Evolutionary conservation across 2,888 invertebrate species (phyloP).

Genomic region (Luperina testacea): DNA sequence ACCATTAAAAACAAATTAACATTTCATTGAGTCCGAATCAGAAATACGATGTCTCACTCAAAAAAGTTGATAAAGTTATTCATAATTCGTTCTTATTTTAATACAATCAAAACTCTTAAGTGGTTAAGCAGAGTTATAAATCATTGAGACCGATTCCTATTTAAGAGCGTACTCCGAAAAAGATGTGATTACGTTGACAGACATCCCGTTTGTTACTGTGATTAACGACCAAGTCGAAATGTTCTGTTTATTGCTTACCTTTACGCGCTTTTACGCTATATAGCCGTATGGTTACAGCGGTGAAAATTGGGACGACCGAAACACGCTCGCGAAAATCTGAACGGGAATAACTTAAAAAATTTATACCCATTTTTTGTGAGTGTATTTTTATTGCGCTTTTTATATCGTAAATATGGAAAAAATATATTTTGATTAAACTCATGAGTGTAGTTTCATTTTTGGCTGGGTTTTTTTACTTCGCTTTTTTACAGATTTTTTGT

Average conservation of each 20-base stretch:
- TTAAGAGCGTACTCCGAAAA: conserved; percentile 50
- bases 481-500: neutral
- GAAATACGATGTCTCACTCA: conserved; percentile 16
- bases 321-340: conserved; percentile 31
- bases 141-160: conserved; percentile 54
- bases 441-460: conserved; percentile 25
- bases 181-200: conserved; percentile 65
- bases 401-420: conserved; percentile 21
- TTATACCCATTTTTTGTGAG: conserved; percentile 28
- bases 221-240: conserved; percentile 60
- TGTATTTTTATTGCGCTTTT: conserved; percentile 44
- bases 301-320: conserved; percentile 51
- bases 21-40: conserved; percentile 22
- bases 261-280: conserved; percentile 50
- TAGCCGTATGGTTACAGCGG: conserved; percentile 41
- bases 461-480: neutral
- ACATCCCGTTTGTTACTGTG: conserved; percentile 59
- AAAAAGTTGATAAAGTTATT: conserved; percentile 42
- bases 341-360: conserved; percentile 43
- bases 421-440: conserved; percentile 37
- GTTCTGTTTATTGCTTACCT: conserved; percentile 64
- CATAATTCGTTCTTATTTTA: conserved; percentile 35
- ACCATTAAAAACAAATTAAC: conserved; percentile 28
- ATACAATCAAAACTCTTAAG: conserved; percentile 52
- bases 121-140: conserved; percentile 52